Evolutionary conservation across 2,113 vertebrate species (phyloP).

Genomic region (Tamias sibiricus): DNA sequence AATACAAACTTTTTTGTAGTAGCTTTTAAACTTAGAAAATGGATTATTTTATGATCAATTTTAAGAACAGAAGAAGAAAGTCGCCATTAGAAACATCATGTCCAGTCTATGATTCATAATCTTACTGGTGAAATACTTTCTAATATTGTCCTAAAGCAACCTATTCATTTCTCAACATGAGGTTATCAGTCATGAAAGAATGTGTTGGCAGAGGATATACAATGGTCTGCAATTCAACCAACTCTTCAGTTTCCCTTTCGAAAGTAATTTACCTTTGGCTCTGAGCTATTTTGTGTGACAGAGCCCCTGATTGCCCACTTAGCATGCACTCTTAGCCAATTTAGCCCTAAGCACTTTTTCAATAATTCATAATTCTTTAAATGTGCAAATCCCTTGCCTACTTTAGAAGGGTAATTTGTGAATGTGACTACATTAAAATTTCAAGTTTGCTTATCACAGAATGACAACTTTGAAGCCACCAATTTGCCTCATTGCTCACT

Average conservation of each 20-base stretch:
- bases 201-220: neutral
- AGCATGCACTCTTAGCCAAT: conserved; percentile 54
- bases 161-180: neutral
- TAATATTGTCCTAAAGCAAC: neutral
- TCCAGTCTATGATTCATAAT: neutral
- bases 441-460: conserved; percentile 22
- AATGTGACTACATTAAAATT: neutral
- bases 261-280: conserved; percentile 49
- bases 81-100: neutral
- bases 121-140: neutral
- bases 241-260: conserved; percentile 47
- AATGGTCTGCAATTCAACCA: neutral
- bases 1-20: neutral
- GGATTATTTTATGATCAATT: neutral
- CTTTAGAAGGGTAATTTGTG: conserved; percentile 51
- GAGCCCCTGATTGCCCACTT: conserved; percentile 21
- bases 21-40: neutral
- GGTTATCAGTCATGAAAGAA: neutral
- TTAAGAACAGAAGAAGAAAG: neutral
- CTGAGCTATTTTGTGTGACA: conserved; percentile 48
- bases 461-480: neutral
- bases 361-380: conserved; percentile 75
- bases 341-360: conserved; percentile 58
- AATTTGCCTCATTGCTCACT: neutral
- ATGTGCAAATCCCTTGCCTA: conserved; percentile 48